These are phyloP conservation scores for Erebia ligea DNA, from an alignment of 2,888 invertebrate species.

Conservation along the genomic window DNA sequence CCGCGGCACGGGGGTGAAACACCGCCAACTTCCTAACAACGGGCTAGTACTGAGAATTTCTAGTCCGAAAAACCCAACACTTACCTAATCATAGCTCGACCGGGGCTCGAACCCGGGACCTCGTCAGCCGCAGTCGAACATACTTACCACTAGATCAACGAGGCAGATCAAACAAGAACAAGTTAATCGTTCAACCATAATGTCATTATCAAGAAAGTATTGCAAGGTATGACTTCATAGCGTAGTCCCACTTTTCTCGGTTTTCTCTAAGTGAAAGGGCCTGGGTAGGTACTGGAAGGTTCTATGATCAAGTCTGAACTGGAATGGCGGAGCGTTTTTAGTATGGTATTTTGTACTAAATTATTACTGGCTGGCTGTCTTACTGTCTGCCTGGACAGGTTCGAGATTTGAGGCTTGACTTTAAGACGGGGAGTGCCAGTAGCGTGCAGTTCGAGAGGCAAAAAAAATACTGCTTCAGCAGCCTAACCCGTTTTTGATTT, in stretches of 20 bases:
- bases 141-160: too few species aligned
- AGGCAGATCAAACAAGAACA: too few species aligned
- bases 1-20: too few species aligned
- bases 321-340: slow-evolving; percentile 29
- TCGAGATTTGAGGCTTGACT: not conserved
- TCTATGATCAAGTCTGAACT: slow-evolving; percentile 40
- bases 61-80: too few species aligned
- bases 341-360: slow-evolving; percentile 15
- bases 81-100: too few species aligned
- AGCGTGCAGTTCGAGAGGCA: not conserved
- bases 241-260: slow-evolving; percentile 51
- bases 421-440: not conserved
- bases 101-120: too few species aligned
- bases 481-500: too few species aligned
- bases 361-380: not conserved
- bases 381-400: not conserved
- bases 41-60: too few species aligned
- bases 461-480: too few species aligned
- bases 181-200: slow-evolving; percentile 13
- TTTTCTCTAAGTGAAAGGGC: slow-evolving; percentile 69
- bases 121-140: too few species aligned
- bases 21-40: too few species aligned
- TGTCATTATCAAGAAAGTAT: slow-evolving; percentile 30
- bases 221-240: slow-evolving; percentile 40
- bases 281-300: slow-evolving; percentile 48